Evolutionary conservation across 2,888 invertebrate species (phyloP).

Genomic region (Noctua janthina): DNA sequence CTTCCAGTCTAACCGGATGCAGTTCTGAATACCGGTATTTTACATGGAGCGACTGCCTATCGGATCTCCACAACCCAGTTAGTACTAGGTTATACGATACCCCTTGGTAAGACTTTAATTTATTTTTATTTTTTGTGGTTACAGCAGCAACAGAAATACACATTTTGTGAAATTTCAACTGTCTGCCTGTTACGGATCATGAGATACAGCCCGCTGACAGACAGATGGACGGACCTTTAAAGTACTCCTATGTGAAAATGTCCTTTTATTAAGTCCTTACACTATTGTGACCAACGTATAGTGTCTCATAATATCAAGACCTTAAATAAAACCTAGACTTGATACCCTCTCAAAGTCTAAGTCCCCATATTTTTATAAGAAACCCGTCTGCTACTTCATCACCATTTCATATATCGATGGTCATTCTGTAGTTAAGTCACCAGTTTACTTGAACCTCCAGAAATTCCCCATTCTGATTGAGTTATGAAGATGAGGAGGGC

Average conservation of each 20-base stretch:
- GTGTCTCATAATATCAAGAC: conserved; percentile 19
- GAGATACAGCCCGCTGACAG: too few species aligned
- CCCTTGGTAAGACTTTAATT: too few species aligned
- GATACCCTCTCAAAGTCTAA: conserved; percentile 26
- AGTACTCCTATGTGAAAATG: neutral
- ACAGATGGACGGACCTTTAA: neutral
- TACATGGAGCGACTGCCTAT: too few species aligned
- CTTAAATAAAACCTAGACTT: conserved; percentile 35
- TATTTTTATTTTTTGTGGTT: too few species aligned
- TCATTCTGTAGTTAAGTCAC: conserved; percentile 61
- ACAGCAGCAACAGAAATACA: too few species aligned
- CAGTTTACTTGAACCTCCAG: conserved; percentile 24
- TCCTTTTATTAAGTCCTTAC: neutral
- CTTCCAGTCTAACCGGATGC: too few species aligned
- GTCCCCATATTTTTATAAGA: conserved; percentile 44
- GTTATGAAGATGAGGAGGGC: conserved; percentile 46
- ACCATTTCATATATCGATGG: conserved; percentile 70
- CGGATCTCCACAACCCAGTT: too few species aligned
- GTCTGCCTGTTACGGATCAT: too few species aligned
- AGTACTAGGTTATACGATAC: too few species aligned
- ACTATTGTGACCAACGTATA: conserved; percentile 21
- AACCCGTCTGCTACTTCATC: conserved; percentile 67
- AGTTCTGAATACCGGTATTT: too few species aligned
- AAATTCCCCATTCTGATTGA: conserved; percentile 15
- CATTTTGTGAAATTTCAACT: too few species aligned